Conservation (phyloP, 2,797 vertebrate genomes). For the Coluber constrictor region DNA sequence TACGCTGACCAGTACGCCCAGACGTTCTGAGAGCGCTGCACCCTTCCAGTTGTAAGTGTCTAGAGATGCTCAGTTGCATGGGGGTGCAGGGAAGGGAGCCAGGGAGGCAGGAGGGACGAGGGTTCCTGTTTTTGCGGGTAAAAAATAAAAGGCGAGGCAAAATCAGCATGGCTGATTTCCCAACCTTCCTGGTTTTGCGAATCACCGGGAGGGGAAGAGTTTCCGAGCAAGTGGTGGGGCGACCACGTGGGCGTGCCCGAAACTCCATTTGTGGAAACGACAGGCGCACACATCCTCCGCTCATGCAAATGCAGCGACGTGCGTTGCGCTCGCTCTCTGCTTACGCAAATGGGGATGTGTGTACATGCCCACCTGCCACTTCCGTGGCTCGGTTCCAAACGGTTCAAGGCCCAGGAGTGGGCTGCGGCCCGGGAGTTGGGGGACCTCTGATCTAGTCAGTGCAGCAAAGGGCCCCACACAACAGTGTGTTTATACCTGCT, state of each 20-base stretch:
- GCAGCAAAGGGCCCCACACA: neutral
- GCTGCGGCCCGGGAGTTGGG: neutral
- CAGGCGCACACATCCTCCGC: neutral
- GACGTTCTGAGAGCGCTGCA: slow-evolving; percentile 54
- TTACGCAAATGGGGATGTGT: neutral
- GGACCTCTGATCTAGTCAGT: neutral
- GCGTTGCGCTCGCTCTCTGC: accelerated
- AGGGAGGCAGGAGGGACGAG: no score
- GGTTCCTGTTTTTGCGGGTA: neutral
- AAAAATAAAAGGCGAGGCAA: neutral
- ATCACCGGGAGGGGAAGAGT: neutral
- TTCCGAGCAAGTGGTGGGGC: neutral
- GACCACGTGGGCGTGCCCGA: accelerated
- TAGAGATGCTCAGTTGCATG: neutral
- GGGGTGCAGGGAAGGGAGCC: neutral
- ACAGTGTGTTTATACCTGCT: neutral
- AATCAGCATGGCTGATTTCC: neutral
- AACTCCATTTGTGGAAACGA: neutral
- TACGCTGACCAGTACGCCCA: slow-evolving; percentile 58
- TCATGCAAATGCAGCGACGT: accelerated
- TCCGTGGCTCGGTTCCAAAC: accelerated
- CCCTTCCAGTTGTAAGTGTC: neutral
- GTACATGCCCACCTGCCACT: neutral
- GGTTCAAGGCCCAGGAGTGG: neutral
- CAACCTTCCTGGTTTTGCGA: neutral